These are phyloP conservation scores for Caenorhabditis imperialis DNA, from an alignment of 2,888 invertebrate species.

Conservation along the genomic window DNA sequence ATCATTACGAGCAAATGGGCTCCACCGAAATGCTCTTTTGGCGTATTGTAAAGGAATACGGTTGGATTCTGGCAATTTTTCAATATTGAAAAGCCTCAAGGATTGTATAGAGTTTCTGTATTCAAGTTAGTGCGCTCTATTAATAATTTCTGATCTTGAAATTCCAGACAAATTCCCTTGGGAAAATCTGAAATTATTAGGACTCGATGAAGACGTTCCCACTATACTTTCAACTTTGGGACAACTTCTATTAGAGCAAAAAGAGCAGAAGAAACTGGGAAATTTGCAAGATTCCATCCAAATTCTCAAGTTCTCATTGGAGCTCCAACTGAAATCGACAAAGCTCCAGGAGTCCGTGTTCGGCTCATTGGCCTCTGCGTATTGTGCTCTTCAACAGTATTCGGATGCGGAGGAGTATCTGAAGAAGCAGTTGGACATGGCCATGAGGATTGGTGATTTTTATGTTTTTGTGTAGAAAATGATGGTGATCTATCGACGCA, in stretches of 20 bases:
- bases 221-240: slow-evolving; percentile 55
- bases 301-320: slow-evolving; percentile 51
- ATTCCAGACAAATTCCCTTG: slow-evolving; percentile 44
- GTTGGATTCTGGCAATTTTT: slow-evolving; percentile 33
- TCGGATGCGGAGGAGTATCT: slow-evolving; percentile 6
- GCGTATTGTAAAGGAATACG: slow-evolving; percentile 29
- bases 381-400: slow-evolving; percentile 37
- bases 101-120: neutral
- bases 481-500: too few species aligned
- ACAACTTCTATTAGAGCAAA: slow-evolving; percentile 19
- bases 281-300: slow-evolving; percentile 30
- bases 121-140: neutral
- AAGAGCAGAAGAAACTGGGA: too few species aligned
- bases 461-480: too few species aligned
- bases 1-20: slow-evolving; percentile 3
- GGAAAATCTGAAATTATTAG: slow-evolving; percentile 35
- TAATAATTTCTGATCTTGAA: neutral
- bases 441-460: slow-evolving; percentile 20
- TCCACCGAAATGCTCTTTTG: slow-evolving; percentile 6
- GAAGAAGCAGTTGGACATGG: slow-evolving; percentile 26
- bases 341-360: slow-evolving; percentile 49
- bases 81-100: slow-evolving; percentile 24
- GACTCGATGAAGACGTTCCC: slow-evolving; percentile 42
- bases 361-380: slow-evolving; percentile 50
- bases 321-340: slow-evolving; percentile 34